These are phyloP conservation scores for Drosophila gaucha DNA, from an alignment of 2,888 invertebrate genomes.

Conservation along the genomic window DNA sequence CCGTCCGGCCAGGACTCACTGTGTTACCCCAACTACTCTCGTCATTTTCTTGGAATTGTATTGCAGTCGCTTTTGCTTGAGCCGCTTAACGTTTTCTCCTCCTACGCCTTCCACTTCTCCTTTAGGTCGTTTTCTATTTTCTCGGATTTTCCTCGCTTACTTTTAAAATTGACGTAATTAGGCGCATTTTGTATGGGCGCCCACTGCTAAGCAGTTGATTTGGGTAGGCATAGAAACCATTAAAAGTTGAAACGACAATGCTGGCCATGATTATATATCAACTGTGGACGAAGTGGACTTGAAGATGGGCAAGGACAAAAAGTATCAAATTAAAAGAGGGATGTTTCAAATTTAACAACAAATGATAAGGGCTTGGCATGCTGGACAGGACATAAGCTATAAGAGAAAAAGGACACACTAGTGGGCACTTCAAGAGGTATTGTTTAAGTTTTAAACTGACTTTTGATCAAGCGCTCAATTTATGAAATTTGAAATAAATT, in stretches of 20 bases:
- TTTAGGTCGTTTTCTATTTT: constrained; percentile 9
- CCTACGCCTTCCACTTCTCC: constrained; percentile 4
- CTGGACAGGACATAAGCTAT: too few relatives aligned
- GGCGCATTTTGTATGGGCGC: constrained; percentile 60
- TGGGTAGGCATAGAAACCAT: constrained; percentile 22
- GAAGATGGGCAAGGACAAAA: not conserved
- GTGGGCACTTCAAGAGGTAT: too few relatives aligned
- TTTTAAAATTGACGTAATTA: constrained; percentile 70
- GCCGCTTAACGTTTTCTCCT: constrained; percentile 46
- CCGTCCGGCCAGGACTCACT: constrained; percentile 4
- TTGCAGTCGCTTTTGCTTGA: constrained; percentile 47
- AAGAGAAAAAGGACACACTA: too few relatives aligned
- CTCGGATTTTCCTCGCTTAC: constrained; percentile 10
- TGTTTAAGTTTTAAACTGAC: too few relatives aligned
- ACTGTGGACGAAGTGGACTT: not conserved
- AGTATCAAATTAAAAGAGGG: constrained; percentile 7
- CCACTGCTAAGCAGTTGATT: constrained; percentile 37
- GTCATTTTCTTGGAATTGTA: constrained; percentile 45
- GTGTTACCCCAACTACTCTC: constrained; percentile 26
- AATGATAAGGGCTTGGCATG: not conserved
- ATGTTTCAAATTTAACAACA: not conserved
- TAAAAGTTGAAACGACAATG: constrained; percentile 6
- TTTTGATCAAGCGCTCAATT: not conserved
- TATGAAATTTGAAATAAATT: not conserved
- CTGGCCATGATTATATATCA: not conserved